Conservation (phyloP, 2,113 vertebrate species). For the Myrmecobius fasciatus region DNA sequence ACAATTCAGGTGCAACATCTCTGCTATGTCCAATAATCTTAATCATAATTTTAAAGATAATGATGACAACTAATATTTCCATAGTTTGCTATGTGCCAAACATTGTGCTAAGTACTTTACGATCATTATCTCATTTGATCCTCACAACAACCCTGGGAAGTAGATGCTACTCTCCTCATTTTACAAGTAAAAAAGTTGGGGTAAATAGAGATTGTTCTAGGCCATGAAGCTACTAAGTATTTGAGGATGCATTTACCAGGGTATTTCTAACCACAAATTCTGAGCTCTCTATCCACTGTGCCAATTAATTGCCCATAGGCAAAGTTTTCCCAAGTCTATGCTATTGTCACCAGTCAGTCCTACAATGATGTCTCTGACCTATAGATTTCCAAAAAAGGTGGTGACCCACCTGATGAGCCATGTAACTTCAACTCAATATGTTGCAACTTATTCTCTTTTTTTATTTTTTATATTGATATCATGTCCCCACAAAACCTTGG, state of each 20-base stretch:
- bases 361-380: not conserved
- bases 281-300: not conserved
- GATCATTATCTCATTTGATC: not conserved
- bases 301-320: not conserved
- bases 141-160: not conserved
- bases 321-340: not conserved
- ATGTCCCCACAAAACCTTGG: not conserved
- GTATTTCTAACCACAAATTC: not conserved
- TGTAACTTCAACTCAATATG: not conserved
- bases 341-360: not conserved
- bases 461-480: not conserved
- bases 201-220: not conserved
- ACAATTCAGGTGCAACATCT: not conserved
- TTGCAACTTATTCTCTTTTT: not conserved
- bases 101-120: not conserved
- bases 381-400: not conserved
- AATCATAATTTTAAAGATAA: not conserved
- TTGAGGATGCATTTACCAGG: not conserved
- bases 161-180: not conserved
- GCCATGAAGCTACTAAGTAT: not conserved
- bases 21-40: not conserved
- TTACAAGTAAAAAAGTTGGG: not conserved
- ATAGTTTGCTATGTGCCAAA: not conserved
- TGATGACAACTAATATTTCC: not conserved
- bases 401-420: not conserved